Base-by-base conservation (phyloP, 1,140 invertebrate genomes). In the Vanessa tameamea region DNA sequence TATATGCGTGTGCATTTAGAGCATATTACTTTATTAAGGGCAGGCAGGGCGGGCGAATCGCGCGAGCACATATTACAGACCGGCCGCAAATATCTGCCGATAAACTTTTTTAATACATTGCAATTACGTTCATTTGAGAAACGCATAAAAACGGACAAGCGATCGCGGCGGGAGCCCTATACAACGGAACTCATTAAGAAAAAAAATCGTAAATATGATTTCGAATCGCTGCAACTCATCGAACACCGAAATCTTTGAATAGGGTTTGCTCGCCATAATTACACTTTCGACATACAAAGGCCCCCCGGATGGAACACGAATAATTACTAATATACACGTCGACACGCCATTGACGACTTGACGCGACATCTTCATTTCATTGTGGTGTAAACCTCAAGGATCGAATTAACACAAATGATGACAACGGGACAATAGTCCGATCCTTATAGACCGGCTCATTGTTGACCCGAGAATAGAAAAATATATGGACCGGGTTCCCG, bases 401-500 rank as follows among this genome's bases (percentile, higher is more conserved):
- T 89, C 84, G 85, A 87, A 92, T 91, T 92, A 91, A 92, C 90
- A 92, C 87, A 86, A 89, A 90, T 85, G 89, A 92, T 91, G 89
- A 92, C 90, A 92, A 90, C 87, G 85, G 77, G 69, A 92, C 85
- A 90, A 89, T 87, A 77, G 81, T 76, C 72, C 77, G 80, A 74
- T 72, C 78, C 86, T 88, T 87, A 90, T 90, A 78, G 83, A 79
- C 72, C 78, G 80, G 75, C 75, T 84, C 82, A 89, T 92, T 92
- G 90, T 92, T 77, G 84, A 84, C 76, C 76, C 77, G 84, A 89
- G 89, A 89, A 92, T 92, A 91, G 90, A 88, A 82, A 89, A 89
- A 88, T 89, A 87, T 90, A 90, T 83, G 88, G 81, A 74, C 81
- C 74, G 82, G 80, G 76, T 57, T 71, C 90, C 90, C 87, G 87